A percentile compares a stretch with the other conserved stretches of the same genome.
Evolutionary conservation across 2,797 vertebrate species (phyloP).

Genomic region (Epinephelus awoara): DNA sequence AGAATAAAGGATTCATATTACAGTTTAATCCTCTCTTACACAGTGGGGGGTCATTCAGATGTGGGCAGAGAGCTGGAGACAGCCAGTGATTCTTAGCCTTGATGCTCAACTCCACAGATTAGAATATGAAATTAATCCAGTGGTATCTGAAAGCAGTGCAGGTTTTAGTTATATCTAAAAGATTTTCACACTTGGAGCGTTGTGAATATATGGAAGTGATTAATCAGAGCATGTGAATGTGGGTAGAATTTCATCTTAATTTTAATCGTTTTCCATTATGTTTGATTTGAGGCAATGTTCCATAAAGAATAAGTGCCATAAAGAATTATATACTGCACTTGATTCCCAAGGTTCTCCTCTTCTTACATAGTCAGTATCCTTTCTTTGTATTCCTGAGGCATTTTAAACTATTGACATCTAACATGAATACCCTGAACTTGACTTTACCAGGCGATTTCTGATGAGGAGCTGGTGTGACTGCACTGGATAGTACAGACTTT

Average conservation of each 20-base stretch:
- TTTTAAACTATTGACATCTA: constrained; percentile 1
- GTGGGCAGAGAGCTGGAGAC: constrained; percentile 46
- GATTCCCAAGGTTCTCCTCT: neutral
- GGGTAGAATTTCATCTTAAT: constrained; percentile 21
- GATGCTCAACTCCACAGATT: constrained; percentile 56
- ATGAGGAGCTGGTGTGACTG: constrained; percentile 6
- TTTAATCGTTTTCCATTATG: constrained; percentile 17
- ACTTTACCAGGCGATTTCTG: neutral
- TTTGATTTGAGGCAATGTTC: constrained; percentile 27
- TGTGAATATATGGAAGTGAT: constrained; percentile 44
- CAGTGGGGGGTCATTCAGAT: constrained; percentile 57
- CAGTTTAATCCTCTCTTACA: constrained; percentile 70
- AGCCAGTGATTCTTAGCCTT: constrained; percentile 45
- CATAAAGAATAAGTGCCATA: neutral
- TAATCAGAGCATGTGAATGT: constrained; percentile 24
- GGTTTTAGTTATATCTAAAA: constrained; percentile 34
- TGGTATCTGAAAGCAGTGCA: constrained; percentile 45
- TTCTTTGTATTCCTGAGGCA: neutral
- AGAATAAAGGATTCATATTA: constrained; percentile 69
- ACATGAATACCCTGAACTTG: neutral
- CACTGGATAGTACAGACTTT: constrained; percentile 1
- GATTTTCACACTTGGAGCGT: constrained; percentile 39
- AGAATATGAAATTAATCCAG: constrained; percentile 63
- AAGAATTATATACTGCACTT: constrained; percentile 8
- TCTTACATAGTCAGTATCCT: neutral